Conservation (phyloP, 2,113 vertebrate species). For the Perccottus glenii region DNA sequence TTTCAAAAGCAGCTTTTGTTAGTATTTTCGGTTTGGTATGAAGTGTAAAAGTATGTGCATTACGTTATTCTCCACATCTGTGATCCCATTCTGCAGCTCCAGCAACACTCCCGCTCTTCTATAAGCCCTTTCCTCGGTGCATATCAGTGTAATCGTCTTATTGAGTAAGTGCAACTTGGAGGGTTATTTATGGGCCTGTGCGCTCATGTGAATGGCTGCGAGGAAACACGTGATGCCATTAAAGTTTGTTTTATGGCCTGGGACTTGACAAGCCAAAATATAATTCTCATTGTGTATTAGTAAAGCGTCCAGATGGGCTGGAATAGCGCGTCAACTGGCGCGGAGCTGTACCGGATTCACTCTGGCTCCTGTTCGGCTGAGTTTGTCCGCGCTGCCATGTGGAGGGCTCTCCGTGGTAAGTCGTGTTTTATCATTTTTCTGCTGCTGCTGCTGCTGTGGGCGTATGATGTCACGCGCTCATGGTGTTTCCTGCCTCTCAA, state of each 20-base stretch:
- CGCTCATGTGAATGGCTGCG: slow-evolving; percentile 96
- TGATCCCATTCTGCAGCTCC: slow-evolving; percentile 1
- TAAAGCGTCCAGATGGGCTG: slow-evolving; percentile 95
- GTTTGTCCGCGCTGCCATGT: slow-evolving; percentile 62
- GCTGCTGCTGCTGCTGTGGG: slow-evolving; percentile 65
- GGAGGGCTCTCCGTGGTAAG: slow-evolving; percentile 85
- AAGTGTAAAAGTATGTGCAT: no score
- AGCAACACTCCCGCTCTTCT: slow-evolving; percentile 35
- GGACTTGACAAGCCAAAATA: slow-evolving; percentile 99
- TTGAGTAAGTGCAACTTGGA: slow-evolving; percentile 91
- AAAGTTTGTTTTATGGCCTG: slow-evolving; percentile 99
- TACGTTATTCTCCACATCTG: neutral
- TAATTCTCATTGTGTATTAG: slow-evolving; percentile 99
- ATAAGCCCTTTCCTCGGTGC: slow-evolving; percentile 59
- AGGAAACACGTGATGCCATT: slow-evolving; percentile 99
- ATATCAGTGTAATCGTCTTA: slow-evolving; percentile 78
- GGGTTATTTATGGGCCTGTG: slow-evolving; percentile 98
- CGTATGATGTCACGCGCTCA: slow-evolving; percentile 69
- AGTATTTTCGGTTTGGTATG: neutral
- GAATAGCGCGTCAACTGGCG: slow-evolving; percentile 85
- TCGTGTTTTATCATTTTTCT: slow-evolving; percentile 69
- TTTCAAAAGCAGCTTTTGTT: neutral
- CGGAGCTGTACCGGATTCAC: slow-evolving; percentile 77
- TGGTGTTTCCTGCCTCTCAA: slow-evolving; percentile 60
- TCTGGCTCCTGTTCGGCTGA: slow-evolving; percentile 72